A percentile compares a stretch with the other conserved stretches of the same genome.
phyloP scores from a whole-genome alignment of 2,888 invertebrate species.

The Dermolepida albohirtum region DNA sequence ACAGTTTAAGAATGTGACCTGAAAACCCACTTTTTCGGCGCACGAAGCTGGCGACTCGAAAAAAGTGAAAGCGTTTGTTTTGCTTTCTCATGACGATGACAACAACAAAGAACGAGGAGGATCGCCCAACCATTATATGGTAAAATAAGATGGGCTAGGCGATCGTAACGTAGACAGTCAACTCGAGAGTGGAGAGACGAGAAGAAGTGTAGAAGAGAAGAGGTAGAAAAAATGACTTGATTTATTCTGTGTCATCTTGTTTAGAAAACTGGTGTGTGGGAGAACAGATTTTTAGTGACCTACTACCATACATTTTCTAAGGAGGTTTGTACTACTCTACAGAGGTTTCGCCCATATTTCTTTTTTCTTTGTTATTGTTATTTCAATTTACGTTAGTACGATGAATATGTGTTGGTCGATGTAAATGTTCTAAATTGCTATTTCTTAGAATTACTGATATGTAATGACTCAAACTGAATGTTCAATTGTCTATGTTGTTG shows the following conservation, averaged over 20 bases:
- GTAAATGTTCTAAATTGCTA: no score
- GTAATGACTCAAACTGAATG: no score
- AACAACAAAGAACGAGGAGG: background rate
- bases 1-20: constrained; percentile 49
- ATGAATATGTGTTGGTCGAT: no score
- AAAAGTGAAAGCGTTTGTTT: constrained; percentile 54
- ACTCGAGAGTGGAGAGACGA: background rate
- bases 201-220: background rate
- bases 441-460: no score
- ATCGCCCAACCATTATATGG: constrained; percentile 34
- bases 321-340: background rate
- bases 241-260: constrained; percentile 42
- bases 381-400: background rate
- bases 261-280: constrained; percentile 44
- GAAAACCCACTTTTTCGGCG: constrained; percentile 48
- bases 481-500: no score
- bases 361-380: constrained; percentile 7
- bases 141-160: constrained; percentile 31
- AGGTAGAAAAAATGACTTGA: constrained; percentile 38
- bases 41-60: constrained; percentile 43
- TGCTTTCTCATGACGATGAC: constrained; percentile 45
- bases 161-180: constrained; percentile 7
- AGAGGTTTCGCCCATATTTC: constrained; percentile 34
- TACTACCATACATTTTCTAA: constrained; percentile 37
- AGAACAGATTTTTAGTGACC: constrained; percentile 39